Evolutionary conservation across 2,888 invertebrate species (phyloP), one percentile per base, ranked within the genome.

Genomic region (Spilarctia lutea): DNA sequence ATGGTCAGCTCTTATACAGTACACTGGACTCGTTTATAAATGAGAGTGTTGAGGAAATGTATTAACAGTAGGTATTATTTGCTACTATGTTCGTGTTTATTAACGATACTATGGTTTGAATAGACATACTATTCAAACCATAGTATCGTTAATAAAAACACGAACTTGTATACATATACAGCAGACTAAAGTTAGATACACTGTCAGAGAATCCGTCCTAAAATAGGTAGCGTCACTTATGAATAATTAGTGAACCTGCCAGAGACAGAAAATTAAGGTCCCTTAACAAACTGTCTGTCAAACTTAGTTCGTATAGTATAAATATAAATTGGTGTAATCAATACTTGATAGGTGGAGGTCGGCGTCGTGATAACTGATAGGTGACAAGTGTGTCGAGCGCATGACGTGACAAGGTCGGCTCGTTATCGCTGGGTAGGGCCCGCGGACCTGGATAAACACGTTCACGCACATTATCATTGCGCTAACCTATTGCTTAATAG

Each of bases 331-430:
- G 18, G 56, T 39, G 74, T 45, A 66, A 74, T 74, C 65, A 27
- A 56, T 70, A 74, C 18, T 70, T 27, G 73, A 65, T 65, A 69
- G 65, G 45, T 24, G 73, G 76, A 81, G 83, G 83, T 74, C 77
- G 65, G 67, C 48, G 71, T 73, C 52, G 45, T 48, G 75, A 75
- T 67, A 75, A 65, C 48, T 66, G 65, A 65, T 48, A 39, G 74
- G 72, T 74, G 77, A 75, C 69, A 78, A 75, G 68, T n/a, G 72
- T 56, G 66, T 66, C 74, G 71, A 75, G 79, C 75, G 81, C 79
- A 68, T 68, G 79, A 71, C 79, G 66, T 72, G 60, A 75, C 83
- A 83, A 79, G 85, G 81, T 79, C 81, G 71, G 20, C 45, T n/a
- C 66, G 39, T 13, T 48, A 30, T 56, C 72, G 71, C 81, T 48